Base-by-base conservation (phyloP, 1,140 invertebrate genomes). In the Lerema accius region DNA sequence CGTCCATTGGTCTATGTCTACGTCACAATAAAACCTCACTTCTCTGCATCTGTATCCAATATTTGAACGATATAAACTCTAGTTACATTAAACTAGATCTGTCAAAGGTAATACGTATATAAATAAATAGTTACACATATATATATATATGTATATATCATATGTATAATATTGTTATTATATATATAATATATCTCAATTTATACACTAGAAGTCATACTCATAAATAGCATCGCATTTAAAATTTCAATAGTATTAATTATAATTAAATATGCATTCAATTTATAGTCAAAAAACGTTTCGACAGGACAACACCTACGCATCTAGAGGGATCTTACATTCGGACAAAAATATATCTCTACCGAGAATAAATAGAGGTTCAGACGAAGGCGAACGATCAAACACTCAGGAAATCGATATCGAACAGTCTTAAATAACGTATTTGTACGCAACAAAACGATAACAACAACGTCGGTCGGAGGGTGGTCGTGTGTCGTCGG, bases 381-480 rank as follows among this genome's bases (percentile, higher is more conserved):
- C 62, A 71, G 50, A 80, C 78, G 68, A 77, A 81, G 77, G 78
- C 78, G 70, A 83, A 81, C 69, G 71, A 74, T 77, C 80, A 82
- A 80, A 86, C 86, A 87, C 83, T 82, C 84, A 79, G n/a, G n/a
- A n/a, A n/a, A n/a, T n/a, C 26, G 76, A 78, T 75, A 81, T 75
- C 78, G 81, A 82, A 86, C 86, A 89, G 84, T 89, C 86, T 88
- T 86, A 84, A 89, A 86, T 82, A 86, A 87, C 76, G 78, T 83
- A 69, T 65, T 65, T 81, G 80, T 87, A 89, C 86, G 86, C 86
- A 89, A 89, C 83, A 86, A 82, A 89, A 89, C 80, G 79, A 80
- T 82, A 80, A 82, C 74, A 80, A 80, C 63, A 49, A 71, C 56
- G 61, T 68, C 56, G 23, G 59, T 72, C 59, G 45, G 68, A 73